Conservation (phyloP, 2,797 vertebrate species). For the Ammospiza maritima region DNA sequence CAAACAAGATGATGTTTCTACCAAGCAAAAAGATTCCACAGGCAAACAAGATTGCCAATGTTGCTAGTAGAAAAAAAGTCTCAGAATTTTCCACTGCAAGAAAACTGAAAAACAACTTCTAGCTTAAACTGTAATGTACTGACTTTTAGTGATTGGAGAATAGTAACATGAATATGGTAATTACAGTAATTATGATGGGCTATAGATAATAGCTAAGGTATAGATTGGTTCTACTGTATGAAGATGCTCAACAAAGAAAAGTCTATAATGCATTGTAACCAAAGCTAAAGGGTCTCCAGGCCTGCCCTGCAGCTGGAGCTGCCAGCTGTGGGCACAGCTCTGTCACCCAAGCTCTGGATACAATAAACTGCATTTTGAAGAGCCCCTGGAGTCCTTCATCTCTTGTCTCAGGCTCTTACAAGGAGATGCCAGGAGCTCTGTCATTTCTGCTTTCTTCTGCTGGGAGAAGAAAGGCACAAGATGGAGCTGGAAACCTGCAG, state of each 20-base stretch:
- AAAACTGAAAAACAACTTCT: neutral
- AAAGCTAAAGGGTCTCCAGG: neutral
- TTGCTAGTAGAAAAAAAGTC: neutral
- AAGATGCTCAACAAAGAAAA: neutral
- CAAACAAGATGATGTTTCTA: neutral
- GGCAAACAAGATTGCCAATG: neutral
- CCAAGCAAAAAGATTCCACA: neutral
- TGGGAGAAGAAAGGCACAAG: neutral
- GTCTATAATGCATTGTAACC: fast-evolving
- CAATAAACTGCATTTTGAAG: too few species aligned
- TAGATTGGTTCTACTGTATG: neutral
- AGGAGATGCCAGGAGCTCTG: neutral
- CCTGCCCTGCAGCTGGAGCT: neutral
- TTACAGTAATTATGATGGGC: fast-evolving
- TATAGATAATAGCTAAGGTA: neutral
- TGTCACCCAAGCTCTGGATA: too few species aligned
- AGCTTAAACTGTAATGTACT: neutral
- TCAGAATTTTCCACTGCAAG: neutral
- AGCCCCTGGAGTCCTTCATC: too few species aligned
- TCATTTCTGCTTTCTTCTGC: neutral
- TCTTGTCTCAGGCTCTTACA: neutral
- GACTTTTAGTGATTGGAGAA: neutral
- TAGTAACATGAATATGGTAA: fast-evolving
- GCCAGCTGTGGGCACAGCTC: neutral
- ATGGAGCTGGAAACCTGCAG: neutral